phyloP scores from a whole-genome alignment of 2,113 vertebrate species.

The Montifringilla adamsi region DNA sequence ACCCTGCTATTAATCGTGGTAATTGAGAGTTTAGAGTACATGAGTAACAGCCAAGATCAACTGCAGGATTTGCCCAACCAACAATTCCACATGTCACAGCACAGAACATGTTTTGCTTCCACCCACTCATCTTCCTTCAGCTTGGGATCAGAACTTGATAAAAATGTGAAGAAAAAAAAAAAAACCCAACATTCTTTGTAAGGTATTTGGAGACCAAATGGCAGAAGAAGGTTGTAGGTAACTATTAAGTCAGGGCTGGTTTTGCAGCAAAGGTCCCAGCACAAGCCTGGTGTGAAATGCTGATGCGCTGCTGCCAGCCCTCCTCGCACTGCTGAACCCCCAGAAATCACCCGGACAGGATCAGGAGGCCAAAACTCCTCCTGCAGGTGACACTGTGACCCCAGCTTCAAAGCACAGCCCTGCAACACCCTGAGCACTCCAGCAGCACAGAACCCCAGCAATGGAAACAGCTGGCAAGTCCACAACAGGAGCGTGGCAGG shows the following conservation, averaged over 20 bases:
- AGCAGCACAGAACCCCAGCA: not conserved
- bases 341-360: not conserved
- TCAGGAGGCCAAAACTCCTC: not conserved
- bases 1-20: not conserved
- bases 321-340: not conserved
- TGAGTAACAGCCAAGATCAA: constrained; percentile 11
- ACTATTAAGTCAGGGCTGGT: not conserved
- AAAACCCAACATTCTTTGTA: not conserved
- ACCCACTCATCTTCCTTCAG: constrained; percentile 9
- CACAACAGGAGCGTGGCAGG: not conserved
- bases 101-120: constrained; percentile 14
- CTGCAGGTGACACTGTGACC: not conserved
- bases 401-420: not conserved
- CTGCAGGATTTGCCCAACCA: not conserved
- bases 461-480: not conserved
- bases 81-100: constrained; percentile 34
- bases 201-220: not conserved
- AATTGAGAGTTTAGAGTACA: not conserved
- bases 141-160: not conserved
- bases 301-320: not conserved
- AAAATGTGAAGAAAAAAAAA: not conserved
- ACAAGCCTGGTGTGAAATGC: not conserved
- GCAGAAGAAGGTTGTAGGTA: not conserved
- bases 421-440: not conserved
- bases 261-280: not conserved